phyloP scores from a whole-genome alignment of 2,113 vertebrate genomes.

The Crotalus helleri region DNA sequence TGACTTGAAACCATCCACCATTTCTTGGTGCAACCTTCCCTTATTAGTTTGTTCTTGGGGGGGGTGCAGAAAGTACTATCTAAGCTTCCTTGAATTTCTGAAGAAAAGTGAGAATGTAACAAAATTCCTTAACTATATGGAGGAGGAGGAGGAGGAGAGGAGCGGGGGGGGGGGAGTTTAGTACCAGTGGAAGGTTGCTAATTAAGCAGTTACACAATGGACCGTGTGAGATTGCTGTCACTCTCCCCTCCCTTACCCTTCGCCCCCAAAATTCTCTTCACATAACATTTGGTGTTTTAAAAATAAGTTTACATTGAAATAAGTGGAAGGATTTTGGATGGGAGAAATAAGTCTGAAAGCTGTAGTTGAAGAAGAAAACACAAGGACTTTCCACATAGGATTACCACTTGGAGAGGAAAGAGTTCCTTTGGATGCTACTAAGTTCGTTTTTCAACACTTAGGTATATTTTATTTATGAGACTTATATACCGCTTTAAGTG shows the following conservation, averaged over 20 bases:
- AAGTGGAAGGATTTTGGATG: not conserved
- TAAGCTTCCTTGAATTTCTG: not conserved
- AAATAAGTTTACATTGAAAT: not conserved
- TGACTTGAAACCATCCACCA: not conserved
- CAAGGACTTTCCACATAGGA: not conserved
- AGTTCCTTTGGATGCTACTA: not conserved
- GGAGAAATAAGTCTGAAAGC: not conserved
- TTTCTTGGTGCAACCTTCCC: not conserved
- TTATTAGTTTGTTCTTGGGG: not conserved
- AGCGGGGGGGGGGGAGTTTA: not conserved
- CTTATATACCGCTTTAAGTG: too few species aligned
- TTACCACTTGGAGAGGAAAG: not conserved
- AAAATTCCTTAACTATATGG: not conserved
- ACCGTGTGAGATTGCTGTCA: not conserved
- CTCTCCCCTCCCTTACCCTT: not conserved
- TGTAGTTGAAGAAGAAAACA: not conserved
- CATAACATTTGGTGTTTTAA: not conserved
- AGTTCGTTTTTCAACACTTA: not conserved
- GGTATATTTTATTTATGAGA: too few species aligned
- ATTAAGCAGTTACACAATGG: not conserved
- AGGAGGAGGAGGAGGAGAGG: too few species aligned
- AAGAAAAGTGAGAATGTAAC: not conserved
- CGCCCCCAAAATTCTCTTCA: not conserved
- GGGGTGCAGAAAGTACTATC: not conserved
- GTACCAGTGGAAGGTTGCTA: not conserved